These are phyloP conservation scores for Metopia argyrocephala DNA, from an alignment of 2,888 invertebrate species.

Conservation along the genomic window DNA sequence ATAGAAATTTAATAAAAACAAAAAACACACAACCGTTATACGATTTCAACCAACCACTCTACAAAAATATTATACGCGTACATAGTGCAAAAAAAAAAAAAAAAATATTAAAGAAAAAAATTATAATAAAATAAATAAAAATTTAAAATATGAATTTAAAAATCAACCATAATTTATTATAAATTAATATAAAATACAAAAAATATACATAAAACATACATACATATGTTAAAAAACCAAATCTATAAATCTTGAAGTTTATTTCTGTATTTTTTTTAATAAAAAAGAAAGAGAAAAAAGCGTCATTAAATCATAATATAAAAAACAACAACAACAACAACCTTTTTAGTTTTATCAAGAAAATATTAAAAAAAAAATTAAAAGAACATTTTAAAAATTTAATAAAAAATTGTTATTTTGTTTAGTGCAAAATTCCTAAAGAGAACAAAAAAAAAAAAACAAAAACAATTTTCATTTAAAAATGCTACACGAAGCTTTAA, in stretches of 20 bases:
- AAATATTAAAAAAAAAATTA: too few relatives aligned
- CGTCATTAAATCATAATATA: background rate
- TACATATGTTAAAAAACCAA: constrained; percentile 33
- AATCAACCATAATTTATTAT: constrained; percentile 22
- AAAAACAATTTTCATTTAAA: constrained; percentile 63
- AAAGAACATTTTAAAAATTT: too few relatives aligned
- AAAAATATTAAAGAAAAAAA: constrained; percentile 40
- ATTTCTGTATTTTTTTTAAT: background rate
- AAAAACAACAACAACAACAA: too few relatives aligned
- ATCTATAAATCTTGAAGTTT: constrained; percentile 10
- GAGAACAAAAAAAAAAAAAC: background rate
- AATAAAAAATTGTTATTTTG: background rate
- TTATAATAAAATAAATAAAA: constrained; percentile 55
- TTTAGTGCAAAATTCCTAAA: background rate
- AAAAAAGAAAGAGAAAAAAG: background rate
- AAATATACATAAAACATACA: too few relatives aligned
- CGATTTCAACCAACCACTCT: constrained; percentile 63
- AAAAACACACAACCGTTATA: constrained; percentile 52
- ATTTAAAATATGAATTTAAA: too few relatives aligned
- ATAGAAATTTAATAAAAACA: constrained; percentile 65
- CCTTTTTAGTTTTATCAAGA: too few relatives aligned
- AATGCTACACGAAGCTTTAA: constrained; percentile 77
- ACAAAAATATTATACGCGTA: constrained; percentile 71
- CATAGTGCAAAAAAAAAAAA: constrained; percentile 73
- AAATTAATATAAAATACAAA: constrained; percentile 22